phyloP scores from a whole-genome alignment of 2,797 vertebrate species.

The Anas acuta region DNA sequence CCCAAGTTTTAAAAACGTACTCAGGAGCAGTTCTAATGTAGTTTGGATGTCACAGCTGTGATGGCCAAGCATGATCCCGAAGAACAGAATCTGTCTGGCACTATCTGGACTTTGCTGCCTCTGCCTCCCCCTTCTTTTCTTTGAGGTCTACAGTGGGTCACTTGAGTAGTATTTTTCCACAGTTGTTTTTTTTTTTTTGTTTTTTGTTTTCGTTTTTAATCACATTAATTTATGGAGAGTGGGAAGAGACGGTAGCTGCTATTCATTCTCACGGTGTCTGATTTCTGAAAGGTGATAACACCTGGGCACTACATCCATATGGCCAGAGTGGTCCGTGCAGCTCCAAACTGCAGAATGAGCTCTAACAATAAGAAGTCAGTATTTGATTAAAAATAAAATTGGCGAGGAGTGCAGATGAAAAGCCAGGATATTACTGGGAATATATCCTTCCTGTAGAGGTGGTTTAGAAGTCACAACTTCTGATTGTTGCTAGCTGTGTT shows the following conservation, averaged over 20 bases:
- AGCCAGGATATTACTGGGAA: not conserved
- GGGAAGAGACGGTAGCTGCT: not conserved
- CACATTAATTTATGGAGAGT: not conserved
- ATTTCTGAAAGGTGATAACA: not conserved
- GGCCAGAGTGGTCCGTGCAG: not conserved
- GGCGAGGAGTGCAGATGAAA: not conserved
- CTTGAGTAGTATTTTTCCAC: not conserved
- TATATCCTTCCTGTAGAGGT: not conserved
- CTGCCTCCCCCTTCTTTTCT: not conserved
- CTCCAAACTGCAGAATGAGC: not conserved
- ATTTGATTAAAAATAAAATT: conserved; percentile 11
- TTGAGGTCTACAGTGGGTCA: not conserved
- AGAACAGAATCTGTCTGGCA: not conserved
- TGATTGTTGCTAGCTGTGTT: not conserved
- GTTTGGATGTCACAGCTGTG: not conserved
- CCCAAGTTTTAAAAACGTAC: not conserved
- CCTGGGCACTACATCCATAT: not conserved
- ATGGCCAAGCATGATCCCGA: not conserved
- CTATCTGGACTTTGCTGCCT: not conserved
- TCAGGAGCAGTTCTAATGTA: not conserved
- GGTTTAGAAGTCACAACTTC: not conserved
- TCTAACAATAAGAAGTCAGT: not conserved
- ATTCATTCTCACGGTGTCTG: not conserved
- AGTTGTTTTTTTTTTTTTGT: not conserved
- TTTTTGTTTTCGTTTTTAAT: not conserved